Conservation (phyloP, 2,113 vertebrate species). For the Microcebus griseorufus region DNA sequence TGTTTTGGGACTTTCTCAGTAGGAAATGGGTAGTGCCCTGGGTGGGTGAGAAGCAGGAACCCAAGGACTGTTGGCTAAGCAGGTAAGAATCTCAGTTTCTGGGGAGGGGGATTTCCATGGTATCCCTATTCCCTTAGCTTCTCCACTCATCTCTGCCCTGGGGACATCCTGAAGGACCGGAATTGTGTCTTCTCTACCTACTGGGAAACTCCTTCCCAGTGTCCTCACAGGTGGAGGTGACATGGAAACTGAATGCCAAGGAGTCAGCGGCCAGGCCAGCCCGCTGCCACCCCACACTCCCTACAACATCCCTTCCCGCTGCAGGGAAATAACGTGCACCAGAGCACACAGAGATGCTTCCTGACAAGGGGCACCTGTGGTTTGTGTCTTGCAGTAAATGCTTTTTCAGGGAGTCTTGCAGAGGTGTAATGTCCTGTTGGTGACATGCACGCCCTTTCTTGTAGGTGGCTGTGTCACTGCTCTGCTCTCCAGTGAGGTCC, state of each 20-base stretch:
- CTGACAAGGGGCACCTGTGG: not conserved
- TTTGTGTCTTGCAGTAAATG: not conserved
- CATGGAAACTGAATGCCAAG: not conserved
- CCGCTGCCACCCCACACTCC: not conserved
- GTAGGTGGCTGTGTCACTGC: not conserved
- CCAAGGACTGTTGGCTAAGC: not conserved
- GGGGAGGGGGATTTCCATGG: not conserved
- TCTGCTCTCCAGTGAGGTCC: not conserved
- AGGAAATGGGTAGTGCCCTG: not conserved
- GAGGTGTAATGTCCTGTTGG: not conserved
- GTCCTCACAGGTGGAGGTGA: not conserved
- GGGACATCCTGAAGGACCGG: not conserved
- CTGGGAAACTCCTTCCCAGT: not conserved
- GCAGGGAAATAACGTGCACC: not conserved
- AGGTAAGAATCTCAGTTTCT: not conserved
- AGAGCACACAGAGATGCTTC: not conserved
- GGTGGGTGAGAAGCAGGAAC: not conserved
- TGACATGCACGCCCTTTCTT: not conserved
- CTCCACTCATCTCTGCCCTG: not conserved
- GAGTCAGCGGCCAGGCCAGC: not conserved
- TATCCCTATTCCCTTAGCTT: not conserved
- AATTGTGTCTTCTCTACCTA: not conserved
- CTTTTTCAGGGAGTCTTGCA: slow-evolving; percentile 34
- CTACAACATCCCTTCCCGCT: too few relatives aligned
- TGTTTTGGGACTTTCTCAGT: not conserved